Percentiles rank a stretch among this genome's conserved stretches.
These are phyloP conservation scores for Pasiphila rectangulata DNA, from an alignment of 2,888 invertebrate species.

Conservation along the genomic window DNA sequence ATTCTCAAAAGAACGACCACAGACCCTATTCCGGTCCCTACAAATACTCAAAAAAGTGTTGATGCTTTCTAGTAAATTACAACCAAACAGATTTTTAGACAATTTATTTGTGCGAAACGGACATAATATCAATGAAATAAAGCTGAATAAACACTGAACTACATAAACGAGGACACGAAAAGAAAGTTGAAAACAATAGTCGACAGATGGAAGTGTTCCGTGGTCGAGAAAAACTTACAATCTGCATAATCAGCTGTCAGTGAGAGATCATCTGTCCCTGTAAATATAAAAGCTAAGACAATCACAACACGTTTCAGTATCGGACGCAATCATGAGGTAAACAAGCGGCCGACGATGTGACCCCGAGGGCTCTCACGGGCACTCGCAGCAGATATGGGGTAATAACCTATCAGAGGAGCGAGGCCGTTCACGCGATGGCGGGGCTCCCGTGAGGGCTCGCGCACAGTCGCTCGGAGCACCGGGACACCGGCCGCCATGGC, in stretches of 20 bases:
- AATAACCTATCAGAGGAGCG: slow-evolving; percentile 76
- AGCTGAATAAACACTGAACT: slow-evolving; percentile 54
- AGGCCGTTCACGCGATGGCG: slow-evolving; percentile 67
- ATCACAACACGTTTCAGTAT: slow-evolving; percentile 69
- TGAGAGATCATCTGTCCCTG: slow-evolving; percentile 81
- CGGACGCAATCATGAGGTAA: slow-evolving; percentile 65
- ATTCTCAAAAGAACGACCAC: slow-evolving; percentile 62
- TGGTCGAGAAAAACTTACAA: slow-evolving; percentile 78
- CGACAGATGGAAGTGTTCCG: slow-evolving; percentile 74
- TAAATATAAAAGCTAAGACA: slow-evolving; percentile 79
- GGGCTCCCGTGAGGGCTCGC: slow-evolving; percentile 63
- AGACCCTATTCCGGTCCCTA: slow-evolving; percentile 59
- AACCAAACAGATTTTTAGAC: slow-evolving; percentile 77
- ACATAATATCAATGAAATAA: slow-evolving; percentile 68
- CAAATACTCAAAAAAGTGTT: slow-evolving; percentile 80
- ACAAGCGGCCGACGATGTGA: slow-evolving; percentile 65
- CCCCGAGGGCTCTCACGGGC: slow-evolving; percentile 52
- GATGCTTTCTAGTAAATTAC: slow-evolving; percentile 81
- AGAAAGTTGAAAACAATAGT: slow-evolving; percentile 57
- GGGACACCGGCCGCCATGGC: slow-evolving; percentile 66
- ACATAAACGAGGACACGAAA: slow-evolving; percentile 48
- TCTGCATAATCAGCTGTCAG: slow-evolving; percentile 82
- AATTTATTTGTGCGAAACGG: slow-evolving; percentile 68
- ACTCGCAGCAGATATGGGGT: slow-evolving; percentile 70
- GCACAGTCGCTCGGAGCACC: slow-evolving; percentile 48